phyloP scores from a whole-genome alignment of 2,888 invertebrate species.

The Cosmopolites sordidus region DNA sequence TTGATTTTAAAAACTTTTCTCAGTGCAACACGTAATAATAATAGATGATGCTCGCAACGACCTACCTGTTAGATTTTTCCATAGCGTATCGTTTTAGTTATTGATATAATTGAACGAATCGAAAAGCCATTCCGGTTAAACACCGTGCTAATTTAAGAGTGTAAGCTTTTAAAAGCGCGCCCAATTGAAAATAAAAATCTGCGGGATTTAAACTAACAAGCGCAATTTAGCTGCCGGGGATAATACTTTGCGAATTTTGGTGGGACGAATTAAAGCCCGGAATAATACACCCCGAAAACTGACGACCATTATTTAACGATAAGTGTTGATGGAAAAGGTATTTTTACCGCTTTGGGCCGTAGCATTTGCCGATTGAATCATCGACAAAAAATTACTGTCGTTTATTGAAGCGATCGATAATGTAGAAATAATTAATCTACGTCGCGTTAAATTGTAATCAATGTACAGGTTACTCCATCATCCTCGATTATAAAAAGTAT shows the following conservation, averaged over 20 bases:
- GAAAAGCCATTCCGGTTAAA: slow-evolving; percentile 45
- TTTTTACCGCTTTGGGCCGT: slow-evolving; percentile 2
- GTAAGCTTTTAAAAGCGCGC: slow-evolving; percentile 25
- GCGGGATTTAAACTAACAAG: slow-evolving; percentile 44
- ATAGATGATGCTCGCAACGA: neutral
- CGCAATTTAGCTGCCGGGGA: slow-evolving; percentile 27
- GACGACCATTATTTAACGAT: slow-evolving; percentile 21
- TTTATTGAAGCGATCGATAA: too few relatives aligned
- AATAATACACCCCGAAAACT: slow-evolving; percentile 20
- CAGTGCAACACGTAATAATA: too few relatives aligned
- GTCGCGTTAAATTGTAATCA: too few relatives aligned
- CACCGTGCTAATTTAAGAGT: slow-evolving; percentile 26
- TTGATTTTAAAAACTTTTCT: too few relatives aligned
- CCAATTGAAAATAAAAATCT: slow-evolving; percentile 49
- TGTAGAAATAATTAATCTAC: too few relatives aligned
- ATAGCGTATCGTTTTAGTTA: slow-evolving; percentile 31
- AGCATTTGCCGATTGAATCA: too few relatives aligned
- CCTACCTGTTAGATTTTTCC: slow-evolving; percentile 16
- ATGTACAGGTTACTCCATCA: too few relatives aligned
- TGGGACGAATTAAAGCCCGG: slow-evolving; percentile 24
- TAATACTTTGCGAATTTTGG: slow-evolving; percentile 27
- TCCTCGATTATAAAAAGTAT: too few relatives aligned
- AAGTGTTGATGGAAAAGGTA: slow-evolving; percentile 19
- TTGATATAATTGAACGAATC: slow-evolving; percentile 40
- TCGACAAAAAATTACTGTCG: too few relatives aligned